phyloP scores from a whole-genome alignment of 2,797 vertebrate genomes.

The Nannoperca australis region DNA sequence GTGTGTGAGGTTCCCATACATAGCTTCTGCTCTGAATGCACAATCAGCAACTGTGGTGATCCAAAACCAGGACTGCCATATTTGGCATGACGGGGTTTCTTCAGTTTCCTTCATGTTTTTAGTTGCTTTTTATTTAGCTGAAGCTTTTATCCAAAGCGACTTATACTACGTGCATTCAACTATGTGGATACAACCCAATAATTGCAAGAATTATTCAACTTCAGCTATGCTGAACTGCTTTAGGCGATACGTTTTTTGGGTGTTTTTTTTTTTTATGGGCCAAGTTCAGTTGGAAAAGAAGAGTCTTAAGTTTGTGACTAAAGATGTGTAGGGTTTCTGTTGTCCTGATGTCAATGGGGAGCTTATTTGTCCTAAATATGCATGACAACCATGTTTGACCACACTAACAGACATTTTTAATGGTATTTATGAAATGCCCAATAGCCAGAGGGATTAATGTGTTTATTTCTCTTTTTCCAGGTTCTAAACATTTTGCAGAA shows the following conservation, averaged over 20 bases:
- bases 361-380: conserved; percentile 6
- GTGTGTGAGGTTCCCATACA: conserved; percentile 73
- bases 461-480: conserved; percentile 74
- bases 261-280: too few species aligned
- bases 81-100: conserved; percentile 65
- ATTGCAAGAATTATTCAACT: too few species aligned
- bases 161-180: too few species aligned
- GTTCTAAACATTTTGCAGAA: conserved; percentile 87
- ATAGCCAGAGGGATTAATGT: background rate
- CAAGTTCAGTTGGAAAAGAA: too few species aligned
- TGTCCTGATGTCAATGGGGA: too few species aligned
- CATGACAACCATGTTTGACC: background rate
- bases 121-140: conserved; percentile 1
- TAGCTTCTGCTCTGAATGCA: conserved; percentile 80
- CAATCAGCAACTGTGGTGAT: conserved; percentile 81
- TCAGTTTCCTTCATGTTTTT: background rate
- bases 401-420: background rate
- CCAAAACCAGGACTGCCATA: conserved; percentile 75
- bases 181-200: too few species aligned
- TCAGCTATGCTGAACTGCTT: too few species aligned
- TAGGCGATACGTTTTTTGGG: too few species aligned
- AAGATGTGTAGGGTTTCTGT: too few species aligned
- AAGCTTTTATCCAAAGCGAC: too few species aligned
- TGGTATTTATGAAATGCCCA: background rate
- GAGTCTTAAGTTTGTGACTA: too few species aligned